phyloP scores from a whole-genome alignment of 2,797 vertebrate genomes.

The Microctenopoma steveboyesi region DNA sequence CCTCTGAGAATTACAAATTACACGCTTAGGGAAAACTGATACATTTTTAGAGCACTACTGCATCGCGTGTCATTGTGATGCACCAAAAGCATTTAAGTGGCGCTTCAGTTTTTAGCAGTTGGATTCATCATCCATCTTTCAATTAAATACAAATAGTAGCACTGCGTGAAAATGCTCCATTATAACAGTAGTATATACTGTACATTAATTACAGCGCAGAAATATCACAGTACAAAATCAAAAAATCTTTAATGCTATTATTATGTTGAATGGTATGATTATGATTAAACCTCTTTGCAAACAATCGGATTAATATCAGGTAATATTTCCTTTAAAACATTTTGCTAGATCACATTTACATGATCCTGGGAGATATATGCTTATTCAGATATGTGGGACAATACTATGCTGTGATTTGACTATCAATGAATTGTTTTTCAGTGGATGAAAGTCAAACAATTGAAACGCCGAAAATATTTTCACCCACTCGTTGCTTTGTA shows the following conservation, averaged over 20 bases:
- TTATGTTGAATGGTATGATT: too few species aligned
- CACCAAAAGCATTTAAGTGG: slow-evolving; percentile 63
- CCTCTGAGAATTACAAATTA: slow-evolving; percentile 69
- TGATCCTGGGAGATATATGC: too few species aligned
- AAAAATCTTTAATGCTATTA: too few species aligned
- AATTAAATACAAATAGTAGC: not conserved
- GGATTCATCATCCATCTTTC: slow-evolving; percentile 55
- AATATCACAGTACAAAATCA: too few species aligned
- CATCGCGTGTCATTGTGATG: slow-evolving; percentile 54
- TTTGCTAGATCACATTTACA: not conserved
- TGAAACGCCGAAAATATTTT: not conserved
- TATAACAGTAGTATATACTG: too few species aligned
- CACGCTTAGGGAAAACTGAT: slow-evolving; percentile 65
- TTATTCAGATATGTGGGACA: not conserved
- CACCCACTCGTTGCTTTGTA: too few species aligned
- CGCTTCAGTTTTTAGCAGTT: slow-evolving; percentile 63
- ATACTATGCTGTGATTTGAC: not conserved
- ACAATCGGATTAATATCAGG: not conserved
- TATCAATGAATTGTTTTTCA: not conserved
- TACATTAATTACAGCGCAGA: too few species aligned
- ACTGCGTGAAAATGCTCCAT: not conserved
- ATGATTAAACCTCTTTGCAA: not conserved
- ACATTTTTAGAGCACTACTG: slow-evolving; percentile 61
- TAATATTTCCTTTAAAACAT: not conserved
- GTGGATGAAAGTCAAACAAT: not conserved